A percentile compares a stretch with the other conserved stretches of the same genome.
Evolutionary conservation across 2,888 invertebrate genomes (phyloP).

Genomic region (Blastobasis adustella): DNA sequence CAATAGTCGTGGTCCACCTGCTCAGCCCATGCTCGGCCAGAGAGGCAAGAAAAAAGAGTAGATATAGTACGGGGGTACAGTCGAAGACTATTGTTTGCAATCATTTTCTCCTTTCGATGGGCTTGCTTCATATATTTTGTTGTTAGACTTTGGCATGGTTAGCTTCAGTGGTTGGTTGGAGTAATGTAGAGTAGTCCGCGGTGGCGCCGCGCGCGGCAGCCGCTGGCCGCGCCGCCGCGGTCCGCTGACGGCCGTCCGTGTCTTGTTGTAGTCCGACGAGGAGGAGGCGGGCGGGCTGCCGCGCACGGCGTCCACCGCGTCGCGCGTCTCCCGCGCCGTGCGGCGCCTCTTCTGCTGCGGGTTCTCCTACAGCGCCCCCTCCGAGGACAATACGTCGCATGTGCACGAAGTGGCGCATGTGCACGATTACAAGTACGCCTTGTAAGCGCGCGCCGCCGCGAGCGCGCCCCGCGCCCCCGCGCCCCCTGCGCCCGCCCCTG

Average conservation of each 20-base stretch:
- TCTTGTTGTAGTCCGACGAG: slow-evolving; percentile 55
- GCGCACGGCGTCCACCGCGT: slow-evolving; percentile 52
- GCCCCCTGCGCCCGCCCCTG: slow-evolving; percentile 18
- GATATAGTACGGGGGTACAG: too few relatives aligned
- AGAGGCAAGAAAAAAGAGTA: too few relatives aligned
- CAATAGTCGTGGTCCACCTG: too few relatives aligned
- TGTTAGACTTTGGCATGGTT: neutral
- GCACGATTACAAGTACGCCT: slow-evolving; percentile 25
- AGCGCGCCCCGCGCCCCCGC: slow-evolving; percentile 13
- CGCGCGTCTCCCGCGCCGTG: slow-evolving; percentile 50
- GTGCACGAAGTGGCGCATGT: slow-evolving; percentile 19
- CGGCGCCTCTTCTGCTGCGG: slow-evolving; percentile 64
- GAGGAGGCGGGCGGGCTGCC: slow-evolving; percentile 66
- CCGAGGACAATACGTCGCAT: slow-evolving; percentile 40
- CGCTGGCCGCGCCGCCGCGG: slow-evolving; percentile 6
- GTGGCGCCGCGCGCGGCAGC: slow-evolving; percentile 8
- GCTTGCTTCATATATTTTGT: too few relatives aligned
- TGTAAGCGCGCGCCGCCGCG: slow-evolving; percentile 22
- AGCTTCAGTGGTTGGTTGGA: neutral
- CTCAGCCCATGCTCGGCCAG: too few relatives aligned
- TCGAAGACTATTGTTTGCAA: too few relatives aligned
- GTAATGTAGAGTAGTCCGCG: neutral
- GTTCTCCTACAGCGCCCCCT: slow-evolving; percentile 42
- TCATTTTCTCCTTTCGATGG: too few relatives aligned
- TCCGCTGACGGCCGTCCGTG: neutral